phyloP scores from a whole-genome alignment of 1,140 invertebrate species.

The Dendroctonus valens region DNA sequence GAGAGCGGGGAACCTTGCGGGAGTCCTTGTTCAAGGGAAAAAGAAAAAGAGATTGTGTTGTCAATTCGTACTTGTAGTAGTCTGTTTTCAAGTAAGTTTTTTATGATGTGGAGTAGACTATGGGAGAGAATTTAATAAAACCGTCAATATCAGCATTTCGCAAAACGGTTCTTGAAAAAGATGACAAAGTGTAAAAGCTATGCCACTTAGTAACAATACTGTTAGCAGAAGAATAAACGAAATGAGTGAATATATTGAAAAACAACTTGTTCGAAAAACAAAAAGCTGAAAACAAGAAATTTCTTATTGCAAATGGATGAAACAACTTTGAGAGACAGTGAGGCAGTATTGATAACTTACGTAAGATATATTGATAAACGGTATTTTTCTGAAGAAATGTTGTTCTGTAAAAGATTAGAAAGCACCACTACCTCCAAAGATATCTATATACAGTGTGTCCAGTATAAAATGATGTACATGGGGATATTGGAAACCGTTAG shows the following conservation, averaged over 20 bases:
- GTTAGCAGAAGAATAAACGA: constrained; percentile 38
- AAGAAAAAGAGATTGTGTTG: no score
- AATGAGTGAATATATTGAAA: constrained; percentile 41
- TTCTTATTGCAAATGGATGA: constrained; percentile 39
- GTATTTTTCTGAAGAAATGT: constrained; percentile 36
- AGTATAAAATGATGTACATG: no score
- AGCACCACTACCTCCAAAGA: constrained; percentile 39
- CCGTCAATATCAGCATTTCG: constrained; percentile 36
- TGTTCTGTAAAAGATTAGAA: constrained; percentile 43
- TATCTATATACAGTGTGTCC: no score
- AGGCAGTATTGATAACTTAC: constrained; percentile 38
- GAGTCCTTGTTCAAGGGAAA: no score
- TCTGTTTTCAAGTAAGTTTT: no score
- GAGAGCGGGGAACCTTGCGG: no score
- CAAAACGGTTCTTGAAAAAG: constrained; percentile 40
- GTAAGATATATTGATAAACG: constrained; percentile 39
- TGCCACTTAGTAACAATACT: constrained; percentile 40
- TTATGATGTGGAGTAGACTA: no score
- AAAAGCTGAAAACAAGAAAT: no score
- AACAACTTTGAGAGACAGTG: constrained; percentile 37
- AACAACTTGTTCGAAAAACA: no score
- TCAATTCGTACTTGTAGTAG: no score
- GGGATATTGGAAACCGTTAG: no score
- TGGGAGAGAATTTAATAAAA: constrained; percentile 32
- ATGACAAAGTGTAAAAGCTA: constrained; percentile 28